phyloP scores from a whole-genome alignment of 2,797 vertebrate species.

The Cuculus canorus region DNA sequence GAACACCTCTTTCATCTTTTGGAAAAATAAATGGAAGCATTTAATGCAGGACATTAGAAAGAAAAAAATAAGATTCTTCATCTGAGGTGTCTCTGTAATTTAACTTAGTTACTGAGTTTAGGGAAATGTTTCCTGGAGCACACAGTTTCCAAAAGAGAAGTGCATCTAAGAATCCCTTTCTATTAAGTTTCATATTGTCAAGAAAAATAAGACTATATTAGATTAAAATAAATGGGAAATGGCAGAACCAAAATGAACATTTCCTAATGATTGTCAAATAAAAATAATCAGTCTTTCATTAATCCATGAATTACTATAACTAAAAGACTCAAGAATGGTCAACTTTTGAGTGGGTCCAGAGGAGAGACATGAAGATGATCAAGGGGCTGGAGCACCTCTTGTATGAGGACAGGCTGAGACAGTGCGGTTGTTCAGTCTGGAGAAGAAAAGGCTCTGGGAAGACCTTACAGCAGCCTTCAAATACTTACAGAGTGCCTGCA shows the following conservation, averaged over 20 bases:
- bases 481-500: not conserved
- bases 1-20: not conserved
- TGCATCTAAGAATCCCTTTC: not conserved
- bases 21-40: not conserved
- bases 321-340: not conserved
- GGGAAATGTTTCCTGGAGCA: not conserved
- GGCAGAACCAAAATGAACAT: not conserved
- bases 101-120: not conserved
- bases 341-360: accelerated
- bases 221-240: not conserved
- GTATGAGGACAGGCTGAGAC: not conserved
- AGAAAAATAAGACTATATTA: not conserved
- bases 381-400: not conserved
- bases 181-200: not conserved
- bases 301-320: not conserved
- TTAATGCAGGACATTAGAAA: not conserved
- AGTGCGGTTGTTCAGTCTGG: not conserved
- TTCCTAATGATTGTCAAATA: not conserved
- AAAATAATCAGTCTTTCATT: not conserved
- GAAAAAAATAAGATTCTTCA: not conserved
- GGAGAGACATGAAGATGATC: not conserved
- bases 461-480: too few relatives aligned
- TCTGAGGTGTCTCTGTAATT: not conserved
- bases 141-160: not conserved
- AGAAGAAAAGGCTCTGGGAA: not conserved